Percentiles rank a stretch among this genome's conserved stretches.
Evolutionary conservation across 2,888 invertebrate species (phyloP).

Genomic region (Masnerella sp.): DNA sequence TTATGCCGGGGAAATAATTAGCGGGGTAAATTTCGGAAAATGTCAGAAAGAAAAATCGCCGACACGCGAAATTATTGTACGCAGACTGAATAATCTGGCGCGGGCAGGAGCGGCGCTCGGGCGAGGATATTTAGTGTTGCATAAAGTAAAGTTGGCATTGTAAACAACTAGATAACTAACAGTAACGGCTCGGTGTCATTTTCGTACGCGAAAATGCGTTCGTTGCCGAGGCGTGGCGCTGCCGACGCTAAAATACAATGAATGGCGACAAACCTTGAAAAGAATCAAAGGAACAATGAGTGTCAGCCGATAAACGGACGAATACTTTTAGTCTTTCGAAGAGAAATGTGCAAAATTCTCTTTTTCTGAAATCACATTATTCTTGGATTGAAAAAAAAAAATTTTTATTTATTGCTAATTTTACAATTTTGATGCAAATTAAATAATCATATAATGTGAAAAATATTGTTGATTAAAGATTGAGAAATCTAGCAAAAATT

Average conservation of each 20-base stretch:
- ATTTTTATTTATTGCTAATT: too few species aligned
- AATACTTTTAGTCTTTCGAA: too few species aligned
- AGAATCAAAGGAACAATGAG: slow-evolving; percentile 20
- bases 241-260: slow-evolving; percentile 11
- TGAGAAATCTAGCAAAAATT: too few species aligned
- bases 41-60: slow-evolving; percentile 31
- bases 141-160: slow-evolving; percentile 55
- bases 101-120: slow-evolving; percentile 6
- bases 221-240: slow-evolving; percentile 6
- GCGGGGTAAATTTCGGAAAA: slow-evolving; percentile 23
- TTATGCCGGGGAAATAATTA: slow-evolving; percentile 24
- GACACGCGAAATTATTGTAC: slow-evolving; percentile 27
- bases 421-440: too few species aligned
- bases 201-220: slow-evolving; percentile 11
- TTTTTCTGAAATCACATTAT: too few species aligned
- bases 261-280: slow-evolving; percentile 17
- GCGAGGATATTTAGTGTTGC: slow-evolving; percentile 45
- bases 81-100: slow-evolving; percentile 27
- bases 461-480: too few species aligned
- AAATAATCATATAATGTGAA: too few species aligned
- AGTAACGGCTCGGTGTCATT: slow-evolving; percentile 39
- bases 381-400: too few species aligned
- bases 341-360: too few species aligned
- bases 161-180: slow-evolving; percentile 57
- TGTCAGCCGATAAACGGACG: background rate